A percentile compares a stretch with the other conserved stretches of the same genome.
Conservation (phyloP, 2,113 vertebrate genomes). For the Spea multiplicata region DNA sequence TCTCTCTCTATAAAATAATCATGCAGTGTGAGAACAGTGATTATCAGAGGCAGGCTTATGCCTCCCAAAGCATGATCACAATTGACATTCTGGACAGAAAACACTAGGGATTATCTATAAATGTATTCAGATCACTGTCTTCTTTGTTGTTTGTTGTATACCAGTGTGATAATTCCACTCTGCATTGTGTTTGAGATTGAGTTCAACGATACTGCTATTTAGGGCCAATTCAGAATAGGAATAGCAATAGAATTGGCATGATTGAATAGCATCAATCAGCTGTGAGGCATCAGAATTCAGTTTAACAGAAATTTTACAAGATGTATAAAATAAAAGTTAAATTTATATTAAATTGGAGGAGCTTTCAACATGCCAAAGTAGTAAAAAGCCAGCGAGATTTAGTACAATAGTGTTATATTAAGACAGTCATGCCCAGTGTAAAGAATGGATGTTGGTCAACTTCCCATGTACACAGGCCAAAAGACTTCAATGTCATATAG, state of each 20-base stretch:
- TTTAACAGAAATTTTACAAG: constrained; percentile 32
- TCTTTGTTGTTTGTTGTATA: constrained; percentile 27
- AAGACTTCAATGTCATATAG: neutral
- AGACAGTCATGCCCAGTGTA: constrained; percentile 27
- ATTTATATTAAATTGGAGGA: constrained; percentile 42
- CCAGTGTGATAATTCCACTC: constrained; percentile 24
- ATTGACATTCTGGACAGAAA: constrained; percentile 46
- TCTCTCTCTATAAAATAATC: constrained; percentile 23
- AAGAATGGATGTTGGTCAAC: constrained; percentile 7
- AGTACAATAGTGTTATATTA: constrained; percentile 27
- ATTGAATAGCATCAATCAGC: constrained; percentile 45
- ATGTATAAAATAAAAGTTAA: constrained; percentile 42
- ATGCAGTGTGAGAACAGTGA: constrained; percentile 23
- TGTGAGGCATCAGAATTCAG: constrained; percentile 35
- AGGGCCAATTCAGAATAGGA: constrained; percentile 44
- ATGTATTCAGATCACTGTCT: constrained; percentile 47
- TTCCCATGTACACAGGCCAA: constrained; percentile 6
- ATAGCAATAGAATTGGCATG: constrained; percentile 36
- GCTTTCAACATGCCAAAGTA: constrained; percentile 24
- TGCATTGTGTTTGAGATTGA: constrained; percentile 41
- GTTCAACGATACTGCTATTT: constrained; percentile 45
- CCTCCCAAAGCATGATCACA: constrained; percentile 34
- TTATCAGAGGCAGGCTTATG: constrained; percentile 30
- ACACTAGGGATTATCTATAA: constrained; percentile 40
- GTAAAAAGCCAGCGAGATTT: constrained; percentile 20